Evolutionary conservation across 2,888 invertebrate genomes (phyloP).

Genomic region (Pammene fasciana): DNA sequence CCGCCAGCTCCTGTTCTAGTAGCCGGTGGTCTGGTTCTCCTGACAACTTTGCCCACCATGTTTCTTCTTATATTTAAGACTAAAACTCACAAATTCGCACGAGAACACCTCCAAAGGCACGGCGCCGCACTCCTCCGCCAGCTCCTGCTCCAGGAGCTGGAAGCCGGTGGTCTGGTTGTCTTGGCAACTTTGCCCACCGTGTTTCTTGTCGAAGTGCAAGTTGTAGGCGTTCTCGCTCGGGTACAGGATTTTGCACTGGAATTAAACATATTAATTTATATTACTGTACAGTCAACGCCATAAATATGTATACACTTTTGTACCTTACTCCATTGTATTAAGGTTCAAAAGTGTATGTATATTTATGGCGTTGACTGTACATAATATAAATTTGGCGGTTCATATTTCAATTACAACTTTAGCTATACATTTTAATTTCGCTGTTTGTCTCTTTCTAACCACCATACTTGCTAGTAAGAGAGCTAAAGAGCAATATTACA

Average conservation of each 20-base stretch:
- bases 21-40: conserved; percentile 7
- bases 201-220: conserved; percentile 34
- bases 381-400: too few relatives aligned
- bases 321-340: too few relatives aligned
- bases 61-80: conserved; percentile 7
- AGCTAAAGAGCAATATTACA: too few relatives aligned
- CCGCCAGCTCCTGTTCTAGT: conserved; percentile 28
- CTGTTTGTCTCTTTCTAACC: too few relatives aligned
- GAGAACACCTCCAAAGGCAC: conserved; percentile 7
- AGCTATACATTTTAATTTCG: too few relatives aligned
- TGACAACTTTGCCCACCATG: conserved; percentile 20
- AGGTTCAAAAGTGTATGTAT: too few relatives aligned
- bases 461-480: too few relatives aligned
- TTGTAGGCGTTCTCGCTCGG: conserved; percentile 38
- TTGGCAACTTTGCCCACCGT: conserved; percentile 17
- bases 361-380: too few relatives aligned
- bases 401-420: too few relatives aligned
- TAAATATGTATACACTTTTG: too few relatives aligned
- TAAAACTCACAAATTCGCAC: conserved; percentile 32
- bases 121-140: neutral
- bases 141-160: conserved; percentile 29
- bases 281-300: too few relatives aligned
- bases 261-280: too few relatives aligned
- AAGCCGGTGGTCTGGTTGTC: conserved; percentile 11
- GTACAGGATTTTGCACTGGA: conserved; percentile 37